Base-by-base conservation (phyloP, 2,888 invertebrate genomes). In the Amiota communis region DNA sequence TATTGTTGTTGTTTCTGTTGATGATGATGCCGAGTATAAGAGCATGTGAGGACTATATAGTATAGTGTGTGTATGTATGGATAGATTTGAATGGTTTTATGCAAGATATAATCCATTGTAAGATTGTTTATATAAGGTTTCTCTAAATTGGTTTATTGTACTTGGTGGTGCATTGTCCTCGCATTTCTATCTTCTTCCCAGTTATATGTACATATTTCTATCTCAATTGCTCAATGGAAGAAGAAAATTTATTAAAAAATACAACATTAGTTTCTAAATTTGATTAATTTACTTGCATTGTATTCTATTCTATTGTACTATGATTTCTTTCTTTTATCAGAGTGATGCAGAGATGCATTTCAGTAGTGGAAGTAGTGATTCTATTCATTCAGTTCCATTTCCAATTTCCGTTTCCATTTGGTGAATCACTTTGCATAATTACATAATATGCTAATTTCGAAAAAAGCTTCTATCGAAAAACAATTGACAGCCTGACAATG, bases 81-180 rank as follows among this genome's bases (percentile, higher is more conserved):
- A 70, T 71, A n/a, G 72, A 53, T 65, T 59, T 73, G 71, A 71
- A n/a, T 46, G 72, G 48, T 20, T 9, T 56, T 70, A 68, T 72
- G 72, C 72, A 63, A 77, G 76, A 80, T 79, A 77, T 77, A 84
- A 81, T 80, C 82, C 79, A 79, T 82, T 82, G 79, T 79, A 78
- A 84, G 79, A 74, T 83, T 82, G 84, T 84, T 81, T 81, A 78
- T 75, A 78, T 84, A 80, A 78, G 85, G 84, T 77, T 86, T 86
- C 85, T 78, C 81, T 81, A 86, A 84, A 85, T 86, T 85, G 85
- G 79, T 81, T 82, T 81, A 81, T 81, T 84, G 81, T 85, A 78
- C 76, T 73, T 75, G 47, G 9, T 47, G 53, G 15, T 36, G 56
- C 69, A 17, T n/a, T 65, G n/a, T 36, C 36, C 36, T 36, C 36